phyloP scores from a whole-genome alignment of 2,113 vertebrate genomes.

The Lophura nycthemera region DNA sequence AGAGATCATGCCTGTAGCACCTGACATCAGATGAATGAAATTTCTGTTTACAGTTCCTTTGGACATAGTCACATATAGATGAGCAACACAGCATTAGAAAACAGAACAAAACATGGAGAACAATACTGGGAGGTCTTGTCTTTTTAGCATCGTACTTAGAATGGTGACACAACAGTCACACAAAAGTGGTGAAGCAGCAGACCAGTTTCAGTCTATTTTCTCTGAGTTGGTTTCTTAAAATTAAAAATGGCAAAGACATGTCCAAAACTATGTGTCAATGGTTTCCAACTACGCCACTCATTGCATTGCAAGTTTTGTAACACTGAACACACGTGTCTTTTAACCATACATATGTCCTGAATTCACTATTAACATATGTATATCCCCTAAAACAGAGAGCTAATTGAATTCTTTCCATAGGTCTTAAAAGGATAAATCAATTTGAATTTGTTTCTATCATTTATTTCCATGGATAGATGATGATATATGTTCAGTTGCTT shows the following conservation, averaged over 20 bases:
- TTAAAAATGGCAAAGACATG: not conserved
- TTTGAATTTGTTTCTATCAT: not conserved
- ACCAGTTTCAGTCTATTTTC: not conserved
- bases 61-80: not conserved
- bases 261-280: not conserved
- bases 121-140: not conserved
- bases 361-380: not conserved
- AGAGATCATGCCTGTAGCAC: not conserved
- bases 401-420: not conserved
- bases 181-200: not conserved
- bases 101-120: not conserved
- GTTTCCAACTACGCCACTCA: not conserved
- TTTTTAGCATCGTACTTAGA: not conserved
- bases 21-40: not conserved
- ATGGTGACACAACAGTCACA: not conserved
- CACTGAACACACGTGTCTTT: not conserved
- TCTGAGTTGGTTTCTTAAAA: conserved; percentile 1
- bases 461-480: not conserved
- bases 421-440: not conserved
- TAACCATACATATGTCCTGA: not conserved
- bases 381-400: not conserved
- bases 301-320: not conserved
- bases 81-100: not conserved
- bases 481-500: not conserved
- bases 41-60: not conserved